A percentile compares a stretch with the other conserved stretches of the same genome.
These are phyloP conservation scores for Gymnopithys bicolor DNA, from an alignment of 2,797 vertebrate genomes.

Conservation along the genomic window DNA sequence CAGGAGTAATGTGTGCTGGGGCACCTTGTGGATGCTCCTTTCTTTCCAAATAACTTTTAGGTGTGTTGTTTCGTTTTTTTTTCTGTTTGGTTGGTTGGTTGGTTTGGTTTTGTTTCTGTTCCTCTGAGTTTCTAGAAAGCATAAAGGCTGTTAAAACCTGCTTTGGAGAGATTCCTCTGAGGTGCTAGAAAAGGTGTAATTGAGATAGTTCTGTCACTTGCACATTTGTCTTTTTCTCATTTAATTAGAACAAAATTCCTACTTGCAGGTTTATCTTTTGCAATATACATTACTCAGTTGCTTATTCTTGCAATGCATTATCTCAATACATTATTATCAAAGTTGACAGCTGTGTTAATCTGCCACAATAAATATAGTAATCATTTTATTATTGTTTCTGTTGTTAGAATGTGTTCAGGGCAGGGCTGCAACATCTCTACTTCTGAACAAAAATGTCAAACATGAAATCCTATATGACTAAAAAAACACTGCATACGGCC, in stretches of 20 bases:
- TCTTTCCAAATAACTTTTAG: background rate
- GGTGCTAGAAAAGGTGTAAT: background rate
- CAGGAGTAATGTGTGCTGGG: background rate
- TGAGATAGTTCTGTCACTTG: background rate
- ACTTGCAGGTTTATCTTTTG: background rate
- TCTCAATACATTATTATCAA: background rate
- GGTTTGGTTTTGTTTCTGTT: background rate
- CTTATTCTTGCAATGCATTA: background rate
- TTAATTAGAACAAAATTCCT: background rate
- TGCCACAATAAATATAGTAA: slow-evolving; percentile 4
- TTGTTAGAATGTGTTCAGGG: background rate
- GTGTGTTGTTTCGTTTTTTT: too few species aligned
- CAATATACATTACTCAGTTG: background rate
- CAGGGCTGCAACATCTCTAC: background rate
- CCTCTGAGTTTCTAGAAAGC: background rate
- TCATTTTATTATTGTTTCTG: background rate
- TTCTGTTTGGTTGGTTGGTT: background rate
- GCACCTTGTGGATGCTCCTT: slow-evolving; percentile 3
- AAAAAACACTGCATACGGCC: background rate
- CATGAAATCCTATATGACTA: background rate
- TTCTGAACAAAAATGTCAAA: background rate
- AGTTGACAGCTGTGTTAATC: background rate
- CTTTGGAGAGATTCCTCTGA: background rate
- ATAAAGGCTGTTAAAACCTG: background rate
- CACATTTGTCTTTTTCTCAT: background rate